Percentiles rank a stretch among this genome's conserved stretches.
These are phyloP conservation scores for Dolomedes plantarius DNA, from an alignment of 2,888 invertebrate species.

Conservation along the genomic window DNA sequence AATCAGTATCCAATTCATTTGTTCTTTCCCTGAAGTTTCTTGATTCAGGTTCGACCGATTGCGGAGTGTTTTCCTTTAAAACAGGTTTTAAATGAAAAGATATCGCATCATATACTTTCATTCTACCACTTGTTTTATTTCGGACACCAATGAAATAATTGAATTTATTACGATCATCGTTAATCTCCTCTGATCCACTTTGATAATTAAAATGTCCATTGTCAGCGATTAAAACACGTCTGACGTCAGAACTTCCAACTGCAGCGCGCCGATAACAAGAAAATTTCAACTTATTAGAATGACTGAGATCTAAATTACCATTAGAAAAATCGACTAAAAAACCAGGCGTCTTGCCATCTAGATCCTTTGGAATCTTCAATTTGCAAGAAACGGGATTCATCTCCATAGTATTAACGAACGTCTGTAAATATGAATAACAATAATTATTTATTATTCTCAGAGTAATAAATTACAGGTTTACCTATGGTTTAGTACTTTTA, in stretches of 20 bases:
- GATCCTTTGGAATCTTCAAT: constrained; percentile 5
- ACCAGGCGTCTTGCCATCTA: not conserved
- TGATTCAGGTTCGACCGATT: not conserved
- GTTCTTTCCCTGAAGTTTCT: not conserved
- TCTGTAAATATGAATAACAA: too few species aligned
- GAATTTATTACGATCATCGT: not conserved
- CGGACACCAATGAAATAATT: constrained; percentile 42
- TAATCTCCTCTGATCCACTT: not conserved
- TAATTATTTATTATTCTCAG: too few species aligned
- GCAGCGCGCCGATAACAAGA: not conserved
- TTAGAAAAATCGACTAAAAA: constrained; percentile 4
- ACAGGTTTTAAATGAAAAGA: constrained; percentile 32
- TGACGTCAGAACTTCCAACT: not conserved
- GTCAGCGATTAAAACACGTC: not conserved
- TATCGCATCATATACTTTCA: constrained; percentile 37
- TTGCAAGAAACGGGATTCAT: not conserved
- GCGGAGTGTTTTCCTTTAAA: not conserved
- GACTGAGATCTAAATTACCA: not conserved
- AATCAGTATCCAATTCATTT: constrained; percentile 2
- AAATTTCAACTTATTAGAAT: not conserved
- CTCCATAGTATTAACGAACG: not conserved
- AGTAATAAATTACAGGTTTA: too few species aligned
- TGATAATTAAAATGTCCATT: constrained; percentile 4
- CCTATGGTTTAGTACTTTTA: too few species aligned
- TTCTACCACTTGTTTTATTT: constrained; percentile 28